A percentile compares a stretch with the other conserved stretches of the same genome.
Evolutionary conservation across 2,888 invertebrate genomes (phyloP).

Genomic region (Agrochola circellaris): DNA sequence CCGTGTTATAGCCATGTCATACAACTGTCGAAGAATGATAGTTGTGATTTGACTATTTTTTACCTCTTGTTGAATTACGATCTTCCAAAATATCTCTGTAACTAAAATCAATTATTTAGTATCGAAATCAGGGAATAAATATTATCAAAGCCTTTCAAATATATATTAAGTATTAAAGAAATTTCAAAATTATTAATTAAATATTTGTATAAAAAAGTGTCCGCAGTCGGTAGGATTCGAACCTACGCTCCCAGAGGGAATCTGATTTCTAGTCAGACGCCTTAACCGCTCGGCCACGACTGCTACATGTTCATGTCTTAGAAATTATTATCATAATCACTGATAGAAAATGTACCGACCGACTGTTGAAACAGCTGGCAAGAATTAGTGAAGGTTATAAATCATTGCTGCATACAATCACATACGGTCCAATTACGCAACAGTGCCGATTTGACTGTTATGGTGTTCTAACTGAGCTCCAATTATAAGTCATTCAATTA

Average conservation of each 20-base stretch:
- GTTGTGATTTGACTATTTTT: no score
- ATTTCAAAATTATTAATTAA: background rate
- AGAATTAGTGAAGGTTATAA: slow-evolving; percentile 19
- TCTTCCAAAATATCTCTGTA: background rate
- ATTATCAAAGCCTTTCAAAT: background rate
- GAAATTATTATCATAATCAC: slow-evolving; percentile 20
- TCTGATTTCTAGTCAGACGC: slow-evolving; percentile 97
- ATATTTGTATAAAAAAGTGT: slow-evolving; percentile 63
- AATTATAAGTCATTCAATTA: background rate
- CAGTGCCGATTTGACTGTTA: background rate
- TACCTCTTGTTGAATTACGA: background rate
- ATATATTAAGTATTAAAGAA: background rate
- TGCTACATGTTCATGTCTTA: slow-evolving; percentile 86
- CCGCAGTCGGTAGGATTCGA: slow-evolving; percentile 97
- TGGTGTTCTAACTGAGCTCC: background rate
- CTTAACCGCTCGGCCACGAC: slow-evolving; percentile 97
- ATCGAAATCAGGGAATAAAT: background rate
- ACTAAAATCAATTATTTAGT: background rate
- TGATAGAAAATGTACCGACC: slow-evolving; percentile 1
- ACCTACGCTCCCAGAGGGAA: slow-evolving; percentile 97
- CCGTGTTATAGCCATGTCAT: no score
- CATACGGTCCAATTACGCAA: slow-evolving; percentile 1
- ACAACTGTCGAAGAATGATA: no score
- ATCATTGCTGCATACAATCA: background rate
- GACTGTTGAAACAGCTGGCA: slow-evolving; percentile 10